These are phyloP conservation scores for Phenacoccus solenopsis DNA, from an alignment of 1,140 invertebrate genomes.

Conservation along the genomic window DNA sequence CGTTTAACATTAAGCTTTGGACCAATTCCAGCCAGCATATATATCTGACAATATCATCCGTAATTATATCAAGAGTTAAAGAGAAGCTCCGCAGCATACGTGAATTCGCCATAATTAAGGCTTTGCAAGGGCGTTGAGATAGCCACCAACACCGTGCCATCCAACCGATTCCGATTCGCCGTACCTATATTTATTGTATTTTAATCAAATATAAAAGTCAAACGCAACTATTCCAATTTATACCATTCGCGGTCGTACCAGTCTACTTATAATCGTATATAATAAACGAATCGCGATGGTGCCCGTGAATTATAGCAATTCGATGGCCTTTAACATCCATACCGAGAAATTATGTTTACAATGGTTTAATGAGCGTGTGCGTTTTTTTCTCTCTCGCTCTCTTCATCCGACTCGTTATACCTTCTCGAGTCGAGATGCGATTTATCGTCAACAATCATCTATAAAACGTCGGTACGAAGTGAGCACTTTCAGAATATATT, in stretches of 20 bases:
- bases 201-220: conserved; percentile 15
- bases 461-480: no score
- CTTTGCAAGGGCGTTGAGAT: conserved; percentile 4
- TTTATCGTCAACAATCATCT: no score
- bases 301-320: conserved; percentile 13
- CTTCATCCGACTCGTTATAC: background rate
- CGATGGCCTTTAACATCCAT: conserved; percentile 8
- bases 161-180: background rate
- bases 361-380: background rate
- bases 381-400: background rate
- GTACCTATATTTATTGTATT: background rate
- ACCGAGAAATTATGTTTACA: background rate
- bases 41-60: conserved; percentile 13
- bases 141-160: background rate
- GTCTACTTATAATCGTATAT: background rate
- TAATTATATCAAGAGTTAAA: conserved; percentile 6
- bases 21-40: conserved; percentile 7
- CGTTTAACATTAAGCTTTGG: conserved; percentile 16
- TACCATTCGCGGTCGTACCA: background rate
- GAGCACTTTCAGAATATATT: no score
- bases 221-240: background rate
- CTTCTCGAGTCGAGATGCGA: no score
- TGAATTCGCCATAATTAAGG: conserved; percentile 9
- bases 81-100: background rate
- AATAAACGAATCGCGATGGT: background rate